phyloP scores from a whole-genome alignment of 2,797 vertebrate species.

The Rhadinocentrus ornatus region DNA sequence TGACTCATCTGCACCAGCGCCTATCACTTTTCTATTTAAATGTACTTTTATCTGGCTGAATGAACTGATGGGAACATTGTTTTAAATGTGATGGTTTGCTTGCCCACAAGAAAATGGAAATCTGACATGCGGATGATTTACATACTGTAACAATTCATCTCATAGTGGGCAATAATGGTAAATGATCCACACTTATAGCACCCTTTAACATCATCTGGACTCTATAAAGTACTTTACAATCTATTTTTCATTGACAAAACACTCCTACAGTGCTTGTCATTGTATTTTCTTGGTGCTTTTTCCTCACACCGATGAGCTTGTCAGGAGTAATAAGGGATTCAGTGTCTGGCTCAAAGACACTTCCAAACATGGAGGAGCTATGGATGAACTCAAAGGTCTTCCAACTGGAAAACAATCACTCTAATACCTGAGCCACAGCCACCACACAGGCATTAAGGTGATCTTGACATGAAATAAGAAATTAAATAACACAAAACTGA shows the following conservation, averaged over 20 bases:
- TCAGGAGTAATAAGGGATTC: no score
- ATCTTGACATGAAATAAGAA: no score
- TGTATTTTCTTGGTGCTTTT: no score
- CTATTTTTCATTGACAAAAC: no score
- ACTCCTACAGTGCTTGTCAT: no score
- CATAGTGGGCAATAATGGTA: not conserved
- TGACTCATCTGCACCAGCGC: not conserved
- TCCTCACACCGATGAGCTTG: no score
- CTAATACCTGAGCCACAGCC: not conserved
- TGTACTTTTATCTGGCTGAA: constrained; percentile 2
- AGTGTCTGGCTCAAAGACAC: no score
- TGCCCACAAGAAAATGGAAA: no score
- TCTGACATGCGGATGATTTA: no score
- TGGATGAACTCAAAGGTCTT: not conserved
- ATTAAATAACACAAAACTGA: not conserved
- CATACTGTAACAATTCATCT: not conserved
- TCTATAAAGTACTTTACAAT: no score
- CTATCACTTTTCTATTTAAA: not conserved
- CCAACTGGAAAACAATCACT: not conserved
- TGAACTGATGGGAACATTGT: not conserved
- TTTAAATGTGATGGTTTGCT: not conserved
- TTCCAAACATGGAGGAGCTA: not conserved
- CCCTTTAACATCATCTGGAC: no score
- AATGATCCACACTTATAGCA: no score
- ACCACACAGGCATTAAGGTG: not conserved